Evolutionary conservation across 2,888 invertebrate genomes (phyloP).

Genomic region (Galeopsomyia nigrocyanea): DNA sequence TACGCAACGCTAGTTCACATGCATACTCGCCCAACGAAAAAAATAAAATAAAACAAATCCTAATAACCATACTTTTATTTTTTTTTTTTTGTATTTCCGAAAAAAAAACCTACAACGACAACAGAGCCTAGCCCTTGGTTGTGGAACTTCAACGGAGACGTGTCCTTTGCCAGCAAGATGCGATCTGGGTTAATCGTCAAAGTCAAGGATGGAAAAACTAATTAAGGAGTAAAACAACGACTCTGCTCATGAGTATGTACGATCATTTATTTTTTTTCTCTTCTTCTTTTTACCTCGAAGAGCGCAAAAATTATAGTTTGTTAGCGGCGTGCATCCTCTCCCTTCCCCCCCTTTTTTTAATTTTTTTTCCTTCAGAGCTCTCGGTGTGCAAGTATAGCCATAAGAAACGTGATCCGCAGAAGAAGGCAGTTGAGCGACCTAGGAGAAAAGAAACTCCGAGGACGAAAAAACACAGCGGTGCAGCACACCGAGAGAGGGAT

Average conservation of each 20-base stretch:
- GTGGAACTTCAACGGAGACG: conserved; percentile 17
- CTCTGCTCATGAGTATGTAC: too few relatives aligned
- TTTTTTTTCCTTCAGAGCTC: not conserved
- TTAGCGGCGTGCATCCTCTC: conserved; percentile 27
- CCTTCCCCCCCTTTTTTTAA: not conserved
- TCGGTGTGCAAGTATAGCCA: conserved; percentile 5
- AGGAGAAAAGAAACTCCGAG: conserved; percentile 4
- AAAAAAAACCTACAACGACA: not conserved
- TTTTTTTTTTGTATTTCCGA: not conserved
- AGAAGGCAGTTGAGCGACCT: conserved; percentile 37
- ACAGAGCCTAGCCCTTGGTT: conserved; percentile 27
- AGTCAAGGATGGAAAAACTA: too few relatives aligned
- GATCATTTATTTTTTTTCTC: not conserved
- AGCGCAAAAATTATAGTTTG: conserved; percentile 38
- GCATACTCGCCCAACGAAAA: not conserved
- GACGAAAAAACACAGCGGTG: not conserved
- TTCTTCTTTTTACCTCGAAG: conserved; percentile 32
- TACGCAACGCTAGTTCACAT: conserved; percentile 19
- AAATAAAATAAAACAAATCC: too few relatives aligned
- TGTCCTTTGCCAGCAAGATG: conserved; percentile 16
- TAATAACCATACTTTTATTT: not conserved
- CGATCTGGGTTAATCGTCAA: conserved; percentile 39
- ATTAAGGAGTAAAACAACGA: too few relatives aligned
- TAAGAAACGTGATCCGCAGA: conserved; percentile 41
- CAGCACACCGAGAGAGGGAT: not conserved